phyloP scores from a whole-genome alignment of 2,888 invertebrate species.

The Scaptomyza caliginosa region DNA sequence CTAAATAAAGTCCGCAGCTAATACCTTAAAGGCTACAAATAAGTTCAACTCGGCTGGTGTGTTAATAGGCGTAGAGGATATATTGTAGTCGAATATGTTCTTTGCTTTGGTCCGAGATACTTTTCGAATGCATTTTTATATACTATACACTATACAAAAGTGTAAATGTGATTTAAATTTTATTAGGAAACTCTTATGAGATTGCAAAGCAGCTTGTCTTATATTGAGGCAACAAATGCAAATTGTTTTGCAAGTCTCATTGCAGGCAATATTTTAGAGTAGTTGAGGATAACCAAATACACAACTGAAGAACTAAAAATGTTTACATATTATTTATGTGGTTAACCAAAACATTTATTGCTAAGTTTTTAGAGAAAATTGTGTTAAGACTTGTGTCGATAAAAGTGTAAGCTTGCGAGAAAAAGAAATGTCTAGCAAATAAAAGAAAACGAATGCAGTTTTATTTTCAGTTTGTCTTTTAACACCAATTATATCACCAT shows the following conservation, averaged over 20 bases:
- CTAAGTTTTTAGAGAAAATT: constrained; percentile 5
- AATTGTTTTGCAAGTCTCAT: constrained; percentile 51
- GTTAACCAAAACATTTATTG: background rate
- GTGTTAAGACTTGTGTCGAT: constrained; percentile 2
- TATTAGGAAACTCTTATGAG: constrained; percentile 53
- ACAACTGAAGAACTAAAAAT: background rate
- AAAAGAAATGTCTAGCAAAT: too few species aligned
- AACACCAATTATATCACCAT: background rate
- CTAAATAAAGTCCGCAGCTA: too few species aligned
- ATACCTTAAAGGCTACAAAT: background rate
- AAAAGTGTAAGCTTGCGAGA: background rate
- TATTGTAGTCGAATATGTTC: background rate
- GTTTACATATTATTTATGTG: constrained; percentile 19
- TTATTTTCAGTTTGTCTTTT: too few species aligned
- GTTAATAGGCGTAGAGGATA: background rate
- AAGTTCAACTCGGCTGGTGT: background rate
- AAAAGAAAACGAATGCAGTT: too few species aligned
- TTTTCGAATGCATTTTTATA: constrained; percentile 55
- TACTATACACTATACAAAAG: background rate
- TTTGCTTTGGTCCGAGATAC: background rate
- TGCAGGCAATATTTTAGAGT: constrained; percentile 19
- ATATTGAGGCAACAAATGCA: constrained; percentile 42
- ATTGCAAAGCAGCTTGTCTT: constrained; percentile 45
- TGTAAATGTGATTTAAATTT: constrained; percentile 60
- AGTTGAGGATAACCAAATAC: background rate